Evolutionary conservation across 2,888 invertebrate genomes (phyloP).

Genomic region (Gandaritis pyraliata): DNA sequence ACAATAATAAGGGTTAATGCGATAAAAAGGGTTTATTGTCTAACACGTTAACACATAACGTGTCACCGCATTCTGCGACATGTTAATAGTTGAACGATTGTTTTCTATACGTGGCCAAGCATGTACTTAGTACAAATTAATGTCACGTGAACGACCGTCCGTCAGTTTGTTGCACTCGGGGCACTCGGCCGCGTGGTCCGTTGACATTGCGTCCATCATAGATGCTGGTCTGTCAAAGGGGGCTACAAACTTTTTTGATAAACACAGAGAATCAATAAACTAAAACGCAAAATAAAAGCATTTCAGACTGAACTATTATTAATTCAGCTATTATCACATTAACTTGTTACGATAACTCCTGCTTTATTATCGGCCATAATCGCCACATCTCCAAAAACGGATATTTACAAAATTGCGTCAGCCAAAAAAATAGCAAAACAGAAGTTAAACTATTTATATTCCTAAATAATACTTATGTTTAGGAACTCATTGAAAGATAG

Average conservation of each 20-base stretch:
- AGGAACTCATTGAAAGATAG: no score
- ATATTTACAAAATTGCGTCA: no score
- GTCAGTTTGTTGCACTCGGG: conserved; percentile 73
- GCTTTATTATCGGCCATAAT: no score
- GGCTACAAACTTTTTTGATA: conserved; percentile 24
- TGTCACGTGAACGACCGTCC: conserved; percentile 65
- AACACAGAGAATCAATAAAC: no score
- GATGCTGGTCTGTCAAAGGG: conserved; percentile 13
- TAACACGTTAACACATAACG: conserved; percentile 18
- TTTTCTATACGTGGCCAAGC: conserved; percentile 52
- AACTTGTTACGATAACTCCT: no score
- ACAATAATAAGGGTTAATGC: conserved; percentile 10
- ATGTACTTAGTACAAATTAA: conserved; percentile 63
- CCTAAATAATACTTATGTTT: no score
- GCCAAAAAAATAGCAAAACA: no score
- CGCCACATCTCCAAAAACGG: no score
- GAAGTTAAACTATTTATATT: no score
- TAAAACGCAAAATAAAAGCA: no score
- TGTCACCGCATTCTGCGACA: conserved; percentile 21
- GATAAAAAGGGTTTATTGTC: conserved; percentile 14
- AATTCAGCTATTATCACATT: no score
- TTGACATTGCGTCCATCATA: conserved; percentile 66
- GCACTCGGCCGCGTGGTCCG: conserved; percentile 65
- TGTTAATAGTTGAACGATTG: conserved; percentile 27
- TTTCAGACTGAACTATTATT: no score